Percentiles rank a stretch among this genome's conserved stretches.
Evolutionary conservation across 2,113 vertebrate species (phyloP).

Genomic region (Dolichotis patagonum): DNA sequence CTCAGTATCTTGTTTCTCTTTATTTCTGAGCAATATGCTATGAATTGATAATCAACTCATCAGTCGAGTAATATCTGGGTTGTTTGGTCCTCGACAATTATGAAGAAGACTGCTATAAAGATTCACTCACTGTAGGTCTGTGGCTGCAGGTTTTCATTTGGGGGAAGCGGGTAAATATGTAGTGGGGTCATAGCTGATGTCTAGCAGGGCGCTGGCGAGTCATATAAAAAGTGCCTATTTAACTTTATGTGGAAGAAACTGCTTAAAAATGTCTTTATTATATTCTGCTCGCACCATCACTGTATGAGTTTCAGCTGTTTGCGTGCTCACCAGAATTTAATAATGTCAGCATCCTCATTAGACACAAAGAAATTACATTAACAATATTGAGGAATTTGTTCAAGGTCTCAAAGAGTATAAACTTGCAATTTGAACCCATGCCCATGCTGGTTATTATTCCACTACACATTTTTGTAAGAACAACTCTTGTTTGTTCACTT

Average conservation of each 20-base stretch:
- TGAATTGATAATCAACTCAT: not conserved
- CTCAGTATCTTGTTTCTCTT: not conserved
- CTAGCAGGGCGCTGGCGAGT: not conserved
- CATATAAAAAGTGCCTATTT: not conserved
- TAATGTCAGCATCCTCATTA: not conserved
- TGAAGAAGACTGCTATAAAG: not conserved
- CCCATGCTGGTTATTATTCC: not conserved
- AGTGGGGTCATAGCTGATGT: not conserved
- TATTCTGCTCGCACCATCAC: not conserved
- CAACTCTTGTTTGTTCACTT: not conserved
- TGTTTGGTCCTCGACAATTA: not conserved
- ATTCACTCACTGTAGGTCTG: not conserved
- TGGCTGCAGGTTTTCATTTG: not conserved
- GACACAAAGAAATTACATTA: not conserved
- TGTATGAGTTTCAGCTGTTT: not conserved
- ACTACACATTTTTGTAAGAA: not conserved
- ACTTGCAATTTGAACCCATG: not conserved
- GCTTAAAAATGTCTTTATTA: not conserved
- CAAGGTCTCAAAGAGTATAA: not conserved
- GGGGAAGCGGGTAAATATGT: not conserved
- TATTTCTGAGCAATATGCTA: not conserved
- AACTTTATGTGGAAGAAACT: not conserved
- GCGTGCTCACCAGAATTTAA: not conserved
- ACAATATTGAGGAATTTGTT: not conserved
- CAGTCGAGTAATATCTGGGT: not conserved